Base-by-base conservation (phyloP, 2,888 invertebrate genomes). In the Calameuta pallipes region DNA sequence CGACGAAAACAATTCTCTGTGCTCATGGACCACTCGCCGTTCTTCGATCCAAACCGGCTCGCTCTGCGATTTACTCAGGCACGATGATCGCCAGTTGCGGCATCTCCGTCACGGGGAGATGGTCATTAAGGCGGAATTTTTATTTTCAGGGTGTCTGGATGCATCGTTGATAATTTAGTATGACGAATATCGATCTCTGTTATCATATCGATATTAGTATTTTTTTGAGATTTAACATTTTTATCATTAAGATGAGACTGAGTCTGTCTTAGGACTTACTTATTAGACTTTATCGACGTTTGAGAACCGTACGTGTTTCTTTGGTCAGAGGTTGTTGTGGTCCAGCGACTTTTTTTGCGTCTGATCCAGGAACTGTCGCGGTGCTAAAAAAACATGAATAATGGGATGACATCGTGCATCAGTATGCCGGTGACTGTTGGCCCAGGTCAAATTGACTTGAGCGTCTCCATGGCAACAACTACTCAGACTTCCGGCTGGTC, bases 401-500 rank as follows among this genome's bases (percentile, higher is more conserved):
- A 88, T 87, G 84, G 84, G 88, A 88, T 85, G 83, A 84, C 84
- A 86, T 86, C 85, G 86, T 86, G 87, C 87, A 89, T 89, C 89
- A 87, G 89, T 87, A 89, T 89, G 88, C 88, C 82, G 86, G 88
- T 89, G 87, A 89, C 89, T 89, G 89, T 89, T 89, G 89, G 89
- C 90, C 90, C 90, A 90, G 92, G 92, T 92, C 92, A 93, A 93
- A 93, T 93, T 93, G 93, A 93, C 93, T 93, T 89, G 92, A 90
- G 92, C 92, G 93, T 93, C 92, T 92, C 93, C 90, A 90, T 92
- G 92, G 93, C 93, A 93, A 93, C 93, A 92, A 92, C 91, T 92
- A 92, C 90, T 90, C 89, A 90, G 90, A 90, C 90, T 90, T 90
- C 90, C 90, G 92, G 88, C 89, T 90, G 93, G 93, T 93, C 93